phyloP scores from a whole-genome alignment of 2,797 vertebrate species.

The Scyliorhinus canicula region DNA sequence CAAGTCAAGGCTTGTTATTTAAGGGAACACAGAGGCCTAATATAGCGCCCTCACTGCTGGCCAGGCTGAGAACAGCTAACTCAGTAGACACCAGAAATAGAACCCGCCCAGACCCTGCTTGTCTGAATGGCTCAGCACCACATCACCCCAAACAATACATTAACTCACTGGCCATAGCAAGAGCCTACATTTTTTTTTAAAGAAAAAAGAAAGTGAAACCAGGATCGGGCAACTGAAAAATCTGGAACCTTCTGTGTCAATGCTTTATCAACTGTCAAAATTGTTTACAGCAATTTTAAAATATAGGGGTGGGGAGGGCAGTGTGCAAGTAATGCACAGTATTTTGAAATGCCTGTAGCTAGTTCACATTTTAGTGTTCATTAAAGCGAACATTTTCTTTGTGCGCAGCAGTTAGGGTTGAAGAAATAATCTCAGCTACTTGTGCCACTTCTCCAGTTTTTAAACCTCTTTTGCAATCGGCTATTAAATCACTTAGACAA shows the following conservation, averaged over 20 bases:
- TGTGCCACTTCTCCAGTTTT: not conserved
- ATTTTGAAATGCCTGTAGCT: not conserved
- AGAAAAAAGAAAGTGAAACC: not conserved
- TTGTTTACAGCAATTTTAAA: not conserved
- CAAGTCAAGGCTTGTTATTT: not conserved
- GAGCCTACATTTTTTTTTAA: not conserved
- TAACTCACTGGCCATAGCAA: not conserved
- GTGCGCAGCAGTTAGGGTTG: not conserved
- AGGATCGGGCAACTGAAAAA: not conserved
- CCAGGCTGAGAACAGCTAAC: not conserved
- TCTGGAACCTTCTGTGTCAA: too few relatives aligned
- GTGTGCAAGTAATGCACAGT: not conserved
- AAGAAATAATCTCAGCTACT: not conserved
- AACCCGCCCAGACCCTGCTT: not conserved
- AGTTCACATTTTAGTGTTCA: not conserved
- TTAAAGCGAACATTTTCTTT: not conserved
- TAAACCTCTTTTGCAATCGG: not conserved
- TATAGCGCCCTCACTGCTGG: not conserved
- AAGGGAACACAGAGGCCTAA: not conserved
- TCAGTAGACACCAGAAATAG: not conserved
- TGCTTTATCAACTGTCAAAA: not conserved
- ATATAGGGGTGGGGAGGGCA: not conserved
- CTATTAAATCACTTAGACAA: not conserved
- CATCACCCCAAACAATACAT: not conserved
- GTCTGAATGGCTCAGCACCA: not conserved